Base-by-base conservation (phyloP, 2,113 vertebrate species). In the Thunnus thynnus region DNA sequence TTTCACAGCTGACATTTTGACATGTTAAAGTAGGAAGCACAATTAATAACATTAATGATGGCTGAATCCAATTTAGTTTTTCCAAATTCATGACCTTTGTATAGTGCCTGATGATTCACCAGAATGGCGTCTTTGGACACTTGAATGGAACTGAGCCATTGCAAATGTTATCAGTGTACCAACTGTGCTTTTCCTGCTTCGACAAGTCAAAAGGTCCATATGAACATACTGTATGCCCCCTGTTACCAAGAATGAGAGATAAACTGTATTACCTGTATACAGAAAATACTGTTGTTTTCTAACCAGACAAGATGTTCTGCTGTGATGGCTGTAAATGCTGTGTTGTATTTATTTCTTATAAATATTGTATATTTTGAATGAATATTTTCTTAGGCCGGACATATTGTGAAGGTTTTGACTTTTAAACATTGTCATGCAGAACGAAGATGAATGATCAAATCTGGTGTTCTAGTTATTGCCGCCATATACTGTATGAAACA, bases 341-440 rank as follows among this genome's bases (percentile, higher is more conserved):
- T 61, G 13, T 78, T 82, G 25, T 90, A 83, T 90, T 88, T 92
- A 89, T 91, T 91, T 73, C 36, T 60, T 75, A 75, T 47, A 63
- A 69, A 84, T 84, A 76, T 36, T 88, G 47, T 88, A 87, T 85
- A 74, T 88, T 88, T 78, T 76, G 12, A 82, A 85, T 74, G 4
- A 70, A 50, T 80, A 66, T 76, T 88, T 81, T 80, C 8, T 50
- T 58, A 70, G 30, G 6, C 56, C 52, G 54, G 41, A 68, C 20
- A 76, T 78, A 58, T 50, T 69, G 30, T 64, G n/a, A 71, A 64
- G 0, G 12, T 46, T 70, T n/a, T 74, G 41, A 13, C 7, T n/a
- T 13, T 3, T 2, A 56, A 41, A 60, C 57, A 27, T 60, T 51
- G 17, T 62, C 27, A 55, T 22, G 11, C 68, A 79, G 46, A 76